Conservation (phyloP, 2,888 invertebrate genomes). For the Byasa hedistus region DNA sequence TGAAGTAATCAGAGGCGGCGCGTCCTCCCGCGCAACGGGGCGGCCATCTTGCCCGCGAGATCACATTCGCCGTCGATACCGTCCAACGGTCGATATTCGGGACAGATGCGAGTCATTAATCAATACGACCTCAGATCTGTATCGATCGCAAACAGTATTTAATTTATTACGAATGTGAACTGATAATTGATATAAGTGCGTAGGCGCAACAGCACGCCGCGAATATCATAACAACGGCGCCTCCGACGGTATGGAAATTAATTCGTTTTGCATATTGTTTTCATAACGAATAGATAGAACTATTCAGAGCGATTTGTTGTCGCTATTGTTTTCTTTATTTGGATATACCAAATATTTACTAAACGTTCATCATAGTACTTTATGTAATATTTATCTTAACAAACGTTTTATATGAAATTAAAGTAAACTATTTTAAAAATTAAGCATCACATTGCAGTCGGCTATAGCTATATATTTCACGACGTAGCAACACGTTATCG, state of each 20-base stretch:
- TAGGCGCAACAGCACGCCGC: conserved; percentile 65
- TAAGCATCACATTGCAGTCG: no score
- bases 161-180: conserved; percentile 65
- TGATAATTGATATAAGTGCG: conserved; percentile 72
- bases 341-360: background rate
- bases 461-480: no score
- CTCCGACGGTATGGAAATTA: conserved; percentile 64
- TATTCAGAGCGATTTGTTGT: conserved; percentile 21
- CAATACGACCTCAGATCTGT: conserved; percentile 67
- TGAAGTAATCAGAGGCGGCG: background rate
- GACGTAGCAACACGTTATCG: no score
- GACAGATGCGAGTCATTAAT: conserved; percentile 71
- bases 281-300: conserved; percentile 31
- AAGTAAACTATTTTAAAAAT: background rate
- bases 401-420: background rate
- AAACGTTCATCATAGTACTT: background rate
- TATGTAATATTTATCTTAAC: background rate
- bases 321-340: conserved; percentile 8
- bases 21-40: conserved; percentile 55
- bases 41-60: conserved; percentile 72
- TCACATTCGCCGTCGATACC: conserved; percentile 57
- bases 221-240: conserved; percentile 68
- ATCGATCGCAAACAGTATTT: conserved; percentile 73
- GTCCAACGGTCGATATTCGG: conserved; percentile 54
- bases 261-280: conserved; percentile 43